A percentile compares a stretch with the other conserved stretches of the same genome.
Conservation (phyloP, 2,888 invertebrate species). For the Arctia plantaginis region DNA sequence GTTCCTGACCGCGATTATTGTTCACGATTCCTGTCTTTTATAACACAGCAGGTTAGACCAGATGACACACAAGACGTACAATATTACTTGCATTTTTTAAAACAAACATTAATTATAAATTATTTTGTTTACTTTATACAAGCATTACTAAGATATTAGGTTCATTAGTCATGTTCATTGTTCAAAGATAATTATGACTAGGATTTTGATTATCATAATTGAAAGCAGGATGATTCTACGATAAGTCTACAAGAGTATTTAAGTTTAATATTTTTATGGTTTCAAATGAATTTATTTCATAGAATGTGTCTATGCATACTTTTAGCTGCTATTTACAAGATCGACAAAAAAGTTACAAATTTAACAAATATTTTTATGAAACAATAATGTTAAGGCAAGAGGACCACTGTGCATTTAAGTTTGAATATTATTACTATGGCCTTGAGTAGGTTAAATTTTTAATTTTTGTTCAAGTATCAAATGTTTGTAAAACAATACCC, state of each 20-base stretch:
- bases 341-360: not conserved
- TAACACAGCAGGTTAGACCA: not conserved
- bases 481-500: too few species aligned
- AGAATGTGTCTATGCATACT: too few species aligned
- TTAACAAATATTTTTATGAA: not conserved
- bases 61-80: not conserved
- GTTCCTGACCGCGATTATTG: not conserved
- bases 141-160: not conserved
- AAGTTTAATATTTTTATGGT: too few species aligned
- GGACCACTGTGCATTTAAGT: not conserved
- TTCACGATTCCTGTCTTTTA: not conserved
- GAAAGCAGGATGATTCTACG: not conserved
- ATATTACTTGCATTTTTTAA: not conserved
- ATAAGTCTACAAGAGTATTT: too few species aligned
- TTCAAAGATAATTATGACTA: too few species aligned
- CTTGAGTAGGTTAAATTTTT: too few species aligned
- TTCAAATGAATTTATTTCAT: too few species aligned
- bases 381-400: not conserved
- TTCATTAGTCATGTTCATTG: not conserved
- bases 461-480: too few species aligned
- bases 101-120: not conserved
- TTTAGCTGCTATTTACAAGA: too few species aligned
- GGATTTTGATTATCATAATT: too few species aligned
- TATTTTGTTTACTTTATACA: not conserved
- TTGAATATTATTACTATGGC: not conserved